A percentile compares a stretch with the other conserved stretches of the same genome.
These are phyloP conservation scores for Ophiothrix spiculata DNA, from an alignment of 35 echinoderm and acorn worm species.

Conservation along the genomic window DNA sequence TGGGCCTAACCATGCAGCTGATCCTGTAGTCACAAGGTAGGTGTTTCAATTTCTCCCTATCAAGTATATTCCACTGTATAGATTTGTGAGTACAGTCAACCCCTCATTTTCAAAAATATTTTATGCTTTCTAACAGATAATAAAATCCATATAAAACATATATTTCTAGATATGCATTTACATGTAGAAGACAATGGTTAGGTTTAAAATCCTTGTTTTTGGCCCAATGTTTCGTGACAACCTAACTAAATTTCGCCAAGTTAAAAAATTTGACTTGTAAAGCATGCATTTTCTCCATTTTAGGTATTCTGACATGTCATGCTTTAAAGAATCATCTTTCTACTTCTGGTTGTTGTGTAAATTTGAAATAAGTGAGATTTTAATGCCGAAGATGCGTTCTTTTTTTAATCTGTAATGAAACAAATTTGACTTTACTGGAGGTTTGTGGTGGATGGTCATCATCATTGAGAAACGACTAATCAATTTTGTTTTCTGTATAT, in stretches of 20 bases:
- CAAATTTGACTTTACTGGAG: not conserved
- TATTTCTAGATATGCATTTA: not conserved
- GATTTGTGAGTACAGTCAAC: too few species aligned
- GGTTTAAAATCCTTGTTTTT: too few species aligned
- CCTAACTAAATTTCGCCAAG: too few species aligned
- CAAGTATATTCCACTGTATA: too few species aligned
- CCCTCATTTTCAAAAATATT: not conserved
- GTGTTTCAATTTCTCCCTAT: not conserved
- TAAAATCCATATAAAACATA: not conserved
- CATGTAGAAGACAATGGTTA: not conserved
- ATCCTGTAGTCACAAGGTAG: conserved; percentile 93
- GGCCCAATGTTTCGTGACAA: too few species aligned
- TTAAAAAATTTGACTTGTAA: too few species aligned
- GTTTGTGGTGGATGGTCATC: not conserved
- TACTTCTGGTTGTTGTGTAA: not conserved
- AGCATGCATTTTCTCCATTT: too few species aligned
- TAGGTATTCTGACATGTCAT: too few species aligned
- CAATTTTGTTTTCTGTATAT: not conserved
- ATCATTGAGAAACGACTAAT: too few species aligned
- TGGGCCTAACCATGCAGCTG: conserved; percentile 96
- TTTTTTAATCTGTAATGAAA: not conserved
- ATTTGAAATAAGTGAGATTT: not conserved
- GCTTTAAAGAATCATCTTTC: not conserved
- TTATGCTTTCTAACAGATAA: not conserved
- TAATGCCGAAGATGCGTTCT: not conserved